These are phyloP conservation scores for Drosophila testacea DNA, from an alignment of 2,888 invertebrate genomes.

Conservation along the genomic window DNA sequence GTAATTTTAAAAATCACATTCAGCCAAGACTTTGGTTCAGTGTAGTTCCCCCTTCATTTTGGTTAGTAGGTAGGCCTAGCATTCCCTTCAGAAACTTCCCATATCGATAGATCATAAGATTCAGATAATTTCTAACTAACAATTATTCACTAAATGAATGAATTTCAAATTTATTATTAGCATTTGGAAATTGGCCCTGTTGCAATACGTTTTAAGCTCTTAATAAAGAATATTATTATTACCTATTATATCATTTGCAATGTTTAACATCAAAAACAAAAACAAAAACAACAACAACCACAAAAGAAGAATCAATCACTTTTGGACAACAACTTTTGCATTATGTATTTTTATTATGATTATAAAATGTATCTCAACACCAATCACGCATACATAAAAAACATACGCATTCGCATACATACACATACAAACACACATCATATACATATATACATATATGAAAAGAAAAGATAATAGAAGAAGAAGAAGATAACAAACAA, in stretches of 20 bases:
- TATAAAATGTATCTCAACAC: slow-evolving; percentile 72
- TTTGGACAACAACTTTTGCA: slow-evolving; percentile 43
- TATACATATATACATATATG: slow-evolving; percentile 29
- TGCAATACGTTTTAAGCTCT: slow-evolving; percentile 71
- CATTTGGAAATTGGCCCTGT: slow-evolving; percentile 77
- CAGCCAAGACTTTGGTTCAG: not conserved
- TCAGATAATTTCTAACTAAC: slow-evolving; percentile 35
- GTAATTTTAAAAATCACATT: slow-evolving; percentile 62
- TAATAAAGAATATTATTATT: slow-evolving; percentile 42
- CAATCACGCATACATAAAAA: slow-evolving; percentile 58
- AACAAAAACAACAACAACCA: not conserved
- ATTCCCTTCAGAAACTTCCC: slow-evolving; percentile 30
- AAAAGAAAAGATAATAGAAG: slow-evolving; percentile 2
- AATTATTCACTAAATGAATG: slow-evolving; percentile 29
- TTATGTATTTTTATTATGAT: slow-evolving; percentile 49
- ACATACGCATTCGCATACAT: slow-evolving; percentile 20
- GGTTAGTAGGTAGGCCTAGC: slow-evolving; percentile 69
- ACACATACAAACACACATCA: slow-evolving; percentile 16
- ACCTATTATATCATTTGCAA: no score
- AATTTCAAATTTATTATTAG: slow-evolving; percentile 61
- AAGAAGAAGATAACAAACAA: slow-evolving; percentile 11
- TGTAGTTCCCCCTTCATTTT: slow-evolving; percentile 33
- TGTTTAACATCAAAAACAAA: no score
- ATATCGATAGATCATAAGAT: slow-evolving; percentile 51
- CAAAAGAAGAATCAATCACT: not conserved